Conservation (phyloP, 2,113 vertebrate genomes). For the Piaya cayana region DNA sequence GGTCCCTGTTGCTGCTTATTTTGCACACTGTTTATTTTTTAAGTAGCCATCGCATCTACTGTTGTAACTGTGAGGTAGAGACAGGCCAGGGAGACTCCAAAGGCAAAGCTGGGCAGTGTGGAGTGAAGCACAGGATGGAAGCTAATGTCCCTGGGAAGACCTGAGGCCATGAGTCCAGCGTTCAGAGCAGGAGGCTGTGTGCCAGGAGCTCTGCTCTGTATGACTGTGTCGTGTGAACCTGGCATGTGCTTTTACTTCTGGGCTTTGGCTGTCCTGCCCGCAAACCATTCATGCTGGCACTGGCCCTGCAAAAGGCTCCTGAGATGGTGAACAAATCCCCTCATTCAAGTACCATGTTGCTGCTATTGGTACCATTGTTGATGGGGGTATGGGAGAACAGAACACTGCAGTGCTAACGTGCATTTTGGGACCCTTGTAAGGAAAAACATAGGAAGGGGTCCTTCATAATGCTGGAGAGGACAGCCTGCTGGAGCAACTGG, state of each 20-base stretch:
- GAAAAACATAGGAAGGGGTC: neutral
- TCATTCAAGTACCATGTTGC: conserved; percentile 14
- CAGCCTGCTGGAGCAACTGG: neutral
- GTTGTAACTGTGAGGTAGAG: neutral
- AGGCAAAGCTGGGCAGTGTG: neutral
- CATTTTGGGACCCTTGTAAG: neutral
- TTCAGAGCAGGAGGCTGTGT: neutral
- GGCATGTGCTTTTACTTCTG: neutral
- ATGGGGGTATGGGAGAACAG: neutral
- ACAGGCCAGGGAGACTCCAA: neutral
- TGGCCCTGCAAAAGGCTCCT: conserved; percentile 1
- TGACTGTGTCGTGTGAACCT: neutral
- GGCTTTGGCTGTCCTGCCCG: neutral
- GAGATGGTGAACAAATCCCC: neutral
- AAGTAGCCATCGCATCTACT: neutral
- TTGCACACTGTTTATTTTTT: neutral
- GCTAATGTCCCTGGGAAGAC: neutral
- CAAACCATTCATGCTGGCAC: neutral
- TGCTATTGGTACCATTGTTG: neutral
- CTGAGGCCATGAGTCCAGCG: neutral
- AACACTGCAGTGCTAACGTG: neutral
- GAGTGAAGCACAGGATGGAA: neutral
- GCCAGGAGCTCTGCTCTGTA: neutral
- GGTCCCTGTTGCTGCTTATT: rapidly evolving
- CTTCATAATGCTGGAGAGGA: neutral